A percentile compares a stretch with the other conserved stretches of the same genome.
Evolutionary conservation across 2,888 invertebrate species (phyloP).

Genomic region (Scrobipalpa atriplicella): DNA sequence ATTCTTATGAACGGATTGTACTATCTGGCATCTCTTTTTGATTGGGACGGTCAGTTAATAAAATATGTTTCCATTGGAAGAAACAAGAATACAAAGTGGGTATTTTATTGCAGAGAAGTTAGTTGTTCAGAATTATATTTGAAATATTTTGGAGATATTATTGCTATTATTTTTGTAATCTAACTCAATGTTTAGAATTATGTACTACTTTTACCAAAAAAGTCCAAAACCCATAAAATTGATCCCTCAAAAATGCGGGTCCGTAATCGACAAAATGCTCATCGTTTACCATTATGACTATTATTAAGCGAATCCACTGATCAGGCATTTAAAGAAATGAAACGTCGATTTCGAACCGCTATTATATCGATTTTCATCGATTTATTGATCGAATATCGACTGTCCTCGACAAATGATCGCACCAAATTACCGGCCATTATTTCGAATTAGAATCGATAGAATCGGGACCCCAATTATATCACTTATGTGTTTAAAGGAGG

Average conservation of each 20-base stretch:
- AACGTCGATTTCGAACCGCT: constrained; percentile 75
- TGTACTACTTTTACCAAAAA: constrained; percentile 27
- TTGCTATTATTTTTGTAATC: background rate
- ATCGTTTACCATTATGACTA: constrained; percentile 77
- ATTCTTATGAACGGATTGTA: constrained; percentile 48
- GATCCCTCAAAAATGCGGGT: constrained; percentile 48
- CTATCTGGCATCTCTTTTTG: constrained; percentile 49
- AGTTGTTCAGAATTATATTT: background rate
- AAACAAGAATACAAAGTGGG: background rate
- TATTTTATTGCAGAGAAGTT: background rate
- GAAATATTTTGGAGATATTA: background rate
- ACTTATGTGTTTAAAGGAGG: constrained; percentile 83
- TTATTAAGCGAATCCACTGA: constrained; percentile 78
- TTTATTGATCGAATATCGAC: constrained; percentile 82
- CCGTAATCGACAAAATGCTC: constrained; percentile 61
- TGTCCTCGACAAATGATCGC: constrained; percentile 80
- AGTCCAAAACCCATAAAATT: constrained; percentile 31
- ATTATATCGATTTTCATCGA: constrained; percentile 80
- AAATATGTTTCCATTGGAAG: background rate
- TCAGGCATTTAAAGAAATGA: constrained; percentile 82
- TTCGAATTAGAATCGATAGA: constrained; percentile 81
- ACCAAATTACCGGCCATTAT: constrained; percentile 80
- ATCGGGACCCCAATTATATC: constrained; percentile 80
- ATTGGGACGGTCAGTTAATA: constrained; percentile 35
- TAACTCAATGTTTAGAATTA: constrained; percentile 4